Conservation (phyloP, 1,140 invertebrate species). For the Drosophila punjabiensis region DNA sequence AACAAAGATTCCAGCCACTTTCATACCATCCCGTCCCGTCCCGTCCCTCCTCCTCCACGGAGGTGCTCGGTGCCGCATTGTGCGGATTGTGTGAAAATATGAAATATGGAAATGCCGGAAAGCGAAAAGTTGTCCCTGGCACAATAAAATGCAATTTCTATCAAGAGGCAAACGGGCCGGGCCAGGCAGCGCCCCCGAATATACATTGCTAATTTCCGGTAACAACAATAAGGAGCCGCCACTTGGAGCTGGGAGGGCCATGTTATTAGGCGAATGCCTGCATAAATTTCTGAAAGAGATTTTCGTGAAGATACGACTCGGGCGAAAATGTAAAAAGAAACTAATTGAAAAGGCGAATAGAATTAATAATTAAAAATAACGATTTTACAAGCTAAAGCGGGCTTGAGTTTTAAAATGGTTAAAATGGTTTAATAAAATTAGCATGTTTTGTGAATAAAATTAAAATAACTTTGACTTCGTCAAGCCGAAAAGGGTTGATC, state of each 20-base stretch:
- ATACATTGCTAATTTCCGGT: conserved; percentile 63
- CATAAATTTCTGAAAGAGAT: conserved; percentile 36
- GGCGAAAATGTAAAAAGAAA: conserved; percentile 3
- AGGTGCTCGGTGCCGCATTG: conserved; percentile 44
- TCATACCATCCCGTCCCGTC: neutral
- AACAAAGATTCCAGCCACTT: conserved; percentile 18
- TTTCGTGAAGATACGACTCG: conserved; percentile 1
- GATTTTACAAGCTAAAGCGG: neutral
- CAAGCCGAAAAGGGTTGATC: neutral
- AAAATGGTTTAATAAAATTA: neutral
- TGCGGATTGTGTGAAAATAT: conserved; percentile 62
- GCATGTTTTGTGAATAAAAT: neutral
- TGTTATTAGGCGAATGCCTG: conserved; percentile 40
- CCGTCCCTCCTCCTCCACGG: neutral
- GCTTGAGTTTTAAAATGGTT: neutral
- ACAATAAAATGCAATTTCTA: conserved; percentile 72
- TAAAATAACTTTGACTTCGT: neutral
- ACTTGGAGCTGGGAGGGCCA: conserved; percentile 2
- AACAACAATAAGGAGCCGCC: conserved; percentile 48
- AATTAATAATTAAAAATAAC: conserved; percentile 6
- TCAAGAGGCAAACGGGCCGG: conserved; percentile 23
- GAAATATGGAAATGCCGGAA: conserved; percentile 67
- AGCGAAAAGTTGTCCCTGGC: conserved; percentile 59
- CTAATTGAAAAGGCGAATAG: conserved; percentile 35
- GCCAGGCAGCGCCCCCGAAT: conserved; percentile 29